Base-by-base conservation (phyloP, 2,113 vertebrate species). In the Notechis scutatus region DNA sequence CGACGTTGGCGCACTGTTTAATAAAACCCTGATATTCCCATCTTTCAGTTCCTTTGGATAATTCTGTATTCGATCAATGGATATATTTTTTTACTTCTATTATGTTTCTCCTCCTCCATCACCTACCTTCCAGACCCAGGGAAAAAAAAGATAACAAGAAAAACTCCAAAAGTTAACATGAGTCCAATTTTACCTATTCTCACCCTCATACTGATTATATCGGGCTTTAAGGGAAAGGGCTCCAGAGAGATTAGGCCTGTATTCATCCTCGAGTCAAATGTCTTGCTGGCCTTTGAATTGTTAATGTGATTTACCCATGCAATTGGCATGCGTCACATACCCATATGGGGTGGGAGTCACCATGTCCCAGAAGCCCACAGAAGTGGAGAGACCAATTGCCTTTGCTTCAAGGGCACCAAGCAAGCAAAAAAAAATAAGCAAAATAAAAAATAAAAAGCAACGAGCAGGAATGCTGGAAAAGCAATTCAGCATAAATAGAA, bases 321-420 rank as follows among this genome's bases (percentile, higher is more conserved):
- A 5, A 1, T 11, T 20, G 34, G 20, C 39, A 54, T 12, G 87
- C 9, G 5, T 92, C 11, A 26, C 61, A 88, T 11, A 0, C 11
- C 91, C 91, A 64, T 91, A 69, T 90, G 91, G 34, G 87, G 57
- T 91, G 89, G 90, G 85, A 93, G 26, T 59, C n/a, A 52, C n/a
- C 57, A n/a, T 15, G n/a, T 91, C 89, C 85, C 92, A 91, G 57
- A 87, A 56, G 89, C 89, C 85, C 85, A 87, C n/a, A 88, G 85
- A 87, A 93, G 89, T 87, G 61, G 50, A 91, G 89, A 56, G 91
- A 88, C 50, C 57, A 90, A 55, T 85, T 92, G 86, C 24, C 92
- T 89, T 89, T 92, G 39, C 91, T 92, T 86, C n/a, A 69, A 74
- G 69, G 92, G 21, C 1, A 7, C 39, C 24, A 87, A 23, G 20